These are phyloP conservation scores for Gnathonemus longibarbis DNA, from an alignment of 2,113 vertebrate species.

Conservation along the genomic window DNA sequence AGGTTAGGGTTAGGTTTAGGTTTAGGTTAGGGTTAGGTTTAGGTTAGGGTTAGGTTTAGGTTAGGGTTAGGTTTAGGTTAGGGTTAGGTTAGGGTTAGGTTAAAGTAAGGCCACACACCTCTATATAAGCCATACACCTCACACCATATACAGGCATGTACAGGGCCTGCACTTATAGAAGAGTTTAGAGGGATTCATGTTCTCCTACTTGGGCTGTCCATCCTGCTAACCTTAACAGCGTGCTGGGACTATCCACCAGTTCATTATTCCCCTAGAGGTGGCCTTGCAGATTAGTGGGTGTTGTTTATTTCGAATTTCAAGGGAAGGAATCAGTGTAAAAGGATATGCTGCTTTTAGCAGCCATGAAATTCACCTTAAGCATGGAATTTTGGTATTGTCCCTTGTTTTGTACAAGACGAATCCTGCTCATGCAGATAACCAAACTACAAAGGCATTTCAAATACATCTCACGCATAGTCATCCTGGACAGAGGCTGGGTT, in stretches of 20 bases:
- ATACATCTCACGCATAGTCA: neutral
- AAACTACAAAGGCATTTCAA: neutral
- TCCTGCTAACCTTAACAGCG: conserved; percentile 28
- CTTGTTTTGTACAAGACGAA: conserved; percentile 10
- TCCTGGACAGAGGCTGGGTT: neutral
- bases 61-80: too few relatives aligned
- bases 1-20: too few relatives aligned
- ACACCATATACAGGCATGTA: neutral
- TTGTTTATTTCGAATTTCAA: conserved; percentile 34
- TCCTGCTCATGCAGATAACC: neutral
- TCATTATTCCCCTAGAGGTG: conserved; percentile 36
- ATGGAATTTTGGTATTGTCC: neutral
- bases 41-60: too few relatives aligned
- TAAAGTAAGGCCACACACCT: neutral
- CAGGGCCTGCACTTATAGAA: neutral
- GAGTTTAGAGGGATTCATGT: neutral
- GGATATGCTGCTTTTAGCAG: conserved; percentile 18
- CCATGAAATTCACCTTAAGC: conserved; percentile 4
- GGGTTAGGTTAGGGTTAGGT: too few relatives aligned
- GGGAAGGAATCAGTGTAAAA: conserved; percentile 24
- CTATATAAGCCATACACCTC: neutral
- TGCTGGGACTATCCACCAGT: conserved; percentile 18
- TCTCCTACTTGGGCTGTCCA: neutral
- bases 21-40: too few relatives aligned
- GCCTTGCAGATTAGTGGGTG: conserved; percentile 31